Percentiles rank a stretch among this genome's conserved stretches.
phyloP scores from a whole-genome alignment of 2,797 vertebrate genomes.

The Hipposideros larvatus region DNA sequence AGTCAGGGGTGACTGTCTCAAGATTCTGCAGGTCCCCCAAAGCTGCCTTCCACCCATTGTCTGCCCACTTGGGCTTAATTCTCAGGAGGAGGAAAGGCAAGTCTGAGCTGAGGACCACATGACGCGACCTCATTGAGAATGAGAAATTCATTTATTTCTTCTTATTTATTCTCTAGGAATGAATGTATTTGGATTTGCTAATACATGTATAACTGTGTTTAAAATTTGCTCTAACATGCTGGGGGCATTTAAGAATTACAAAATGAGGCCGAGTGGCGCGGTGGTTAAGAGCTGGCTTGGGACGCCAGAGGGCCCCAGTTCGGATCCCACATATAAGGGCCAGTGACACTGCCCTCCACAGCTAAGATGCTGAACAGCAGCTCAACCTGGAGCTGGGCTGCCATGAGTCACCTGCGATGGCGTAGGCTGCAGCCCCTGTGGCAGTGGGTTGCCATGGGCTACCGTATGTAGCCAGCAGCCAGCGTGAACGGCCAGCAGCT shows the following conservation, averaged over 20 bases:
- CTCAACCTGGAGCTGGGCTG: too few species aligned
- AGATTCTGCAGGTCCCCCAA: slow-evolving; percentile 83
- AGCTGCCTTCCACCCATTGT: slow-evolving; percentile 78
- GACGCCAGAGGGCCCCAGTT: too few species aligned
- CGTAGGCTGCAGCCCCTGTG: too few species aligned
- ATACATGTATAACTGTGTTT: slow-evolving; percentile 70
- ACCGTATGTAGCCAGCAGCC: too few species aligned
- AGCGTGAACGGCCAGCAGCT: too few species aligned
- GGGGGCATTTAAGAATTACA: slow-evolving; percentile 21
- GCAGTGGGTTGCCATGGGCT: too few species aligned
- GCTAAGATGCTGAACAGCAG: too few species aligned
- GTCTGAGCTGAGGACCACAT: slow-evolving; percentile 50
- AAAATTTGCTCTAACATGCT: slow-evolving; percentile 39
- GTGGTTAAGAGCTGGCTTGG: too few species aligned
- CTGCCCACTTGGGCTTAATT: slow-evolving; percentile 56
- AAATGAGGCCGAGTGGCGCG: background rate
- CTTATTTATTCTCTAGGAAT: slow-evolving; percentile 39
- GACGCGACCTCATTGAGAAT: slow-evolving; percentile 38
- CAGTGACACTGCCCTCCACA: too few species aligned
- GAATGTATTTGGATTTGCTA: slow-evolving; percentile 65
- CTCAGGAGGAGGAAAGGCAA: slow-evolving; percentile 62
- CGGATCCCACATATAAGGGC: too few species aligned
- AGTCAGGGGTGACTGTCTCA: slow-evolving; percentile 79
- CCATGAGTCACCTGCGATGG: too few species aligned
- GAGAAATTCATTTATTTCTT: slow-evolving; percentile 40